Base-by-base conservation (phyloP, 2,888 invertebrate genomes). In the Hylaea fasciaria region DNA sequence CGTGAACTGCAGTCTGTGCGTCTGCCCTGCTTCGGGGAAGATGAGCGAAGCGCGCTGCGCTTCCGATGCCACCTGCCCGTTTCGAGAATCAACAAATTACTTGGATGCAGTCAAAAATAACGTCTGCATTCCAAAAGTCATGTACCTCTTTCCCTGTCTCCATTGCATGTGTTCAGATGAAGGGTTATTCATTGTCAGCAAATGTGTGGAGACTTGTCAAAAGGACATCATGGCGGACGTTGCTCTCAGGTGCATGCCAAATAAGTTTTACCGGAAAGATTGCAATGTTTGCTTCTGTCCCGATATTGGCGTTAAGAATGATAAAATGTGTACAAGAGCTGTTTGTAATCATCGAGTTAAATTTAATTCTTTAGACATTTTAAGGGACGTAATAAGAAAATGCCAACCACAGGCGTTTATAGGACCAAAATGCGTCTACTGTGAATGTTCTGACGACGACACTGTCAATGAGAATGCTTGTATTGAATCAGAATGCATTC, bases 231-330 rank as follows among this genome's bases (percentile, higher is more conserved):
- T 58, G 8, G 13, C 59, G 7, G 63, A 72, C 51, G 44, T 66
- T 1, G 7, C 63, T 17, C 72, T 66, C n/a, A 73, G 74, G 55
- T 91, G 92, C 60, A 77, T 74, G 3, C 82, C 89, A 10, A 80
- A 74, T 32, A 79, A 80, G 1, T 83, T 85, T 60, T 91, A 85
- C 54, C 83, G 80, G 70, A 71, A 73, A 14, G 77, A 79, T 39
- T 91, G 92, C 56, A 86, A 87, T 48, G 72, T 90, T 10, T 89
- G 88, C 60, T 73, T 71, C 16, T 92, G 91, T 69, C 85, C 89
- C 0, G 71, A 80, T 0, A 80, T 74, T 45, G 78, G 85, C 17
- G 63, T 82, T 12, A 72, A 74, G 1, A 76, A 85, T 47, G 72
- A 78, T 1, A 75, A 65, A 14, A 50, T 82, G 8, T 89, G 91